Percentiles rank a stretch among this genome's conserved stretches.
Evolutionary conservation across 2,797 vertebrate species (phyloP).

Genomic region (Geotrypetes seraphini): DNA sequence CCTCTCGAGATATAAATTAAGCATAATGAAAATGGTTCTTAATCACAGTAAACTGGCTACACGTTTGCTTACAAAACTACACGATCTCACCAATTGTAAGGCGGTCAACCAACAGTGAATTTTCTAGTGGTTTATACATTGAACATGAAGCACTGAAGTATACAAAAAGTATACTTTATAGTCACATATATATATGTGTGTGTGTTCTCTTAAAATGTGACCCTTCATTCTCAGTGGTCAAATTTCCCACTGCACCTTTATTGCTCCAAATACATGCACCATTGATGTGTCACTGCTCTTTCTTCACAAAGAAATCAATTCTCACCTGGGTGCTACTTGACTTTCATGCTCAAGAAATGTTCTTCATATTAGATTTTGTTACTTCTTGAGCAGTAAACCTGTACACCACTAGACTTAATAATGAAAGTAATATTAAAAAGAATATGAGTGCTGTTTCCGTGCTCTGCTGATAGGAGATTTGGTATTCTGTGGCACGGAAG

Average conservation of each 20-base stretch:
- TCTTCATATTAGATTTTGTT: conserved; percentile 20
- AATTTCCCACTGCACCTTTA: no score
- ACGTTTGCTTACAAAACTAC: conserved; percentile 11
- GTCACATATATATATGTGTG: no score
- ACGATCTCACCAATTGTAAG: no score
- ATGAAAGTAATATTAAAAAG: conserved; percentile 16
- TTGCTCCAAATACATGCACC: no score
- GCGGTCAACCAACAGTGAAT: no score
- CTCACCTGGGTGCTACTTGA: background rate
- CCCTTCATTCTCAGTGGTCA: no score
- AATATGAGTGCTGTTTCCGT: background rate
- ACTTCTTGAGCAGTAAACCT: conserved; percentile 18
- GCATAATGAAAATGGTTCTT: conserved; percentile 33
- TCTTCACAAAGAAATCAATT: conserved; percentile 7
- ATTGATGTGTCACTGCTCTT: rapidly evolving
- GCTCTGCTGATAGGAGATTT: conserved; percentile 12
- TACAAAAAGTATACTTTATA: no score
- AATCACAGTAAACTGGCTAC: background rate
- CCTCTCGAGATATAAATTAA: conserved; percentile 16
- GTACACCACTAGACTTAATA: conserved; percentile 1
- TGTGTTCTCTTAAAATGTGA: no score
- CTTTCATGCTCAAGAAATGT: conserved; percentile 1
- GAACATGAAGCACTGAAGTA: no score
- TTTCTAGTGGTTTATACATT: no score
- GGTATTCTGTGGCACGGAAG: background rate